phyloP scores from a whole-genome alignment of 2,113 vertebrate species.

The Aegithalos caudatus region DNA sequence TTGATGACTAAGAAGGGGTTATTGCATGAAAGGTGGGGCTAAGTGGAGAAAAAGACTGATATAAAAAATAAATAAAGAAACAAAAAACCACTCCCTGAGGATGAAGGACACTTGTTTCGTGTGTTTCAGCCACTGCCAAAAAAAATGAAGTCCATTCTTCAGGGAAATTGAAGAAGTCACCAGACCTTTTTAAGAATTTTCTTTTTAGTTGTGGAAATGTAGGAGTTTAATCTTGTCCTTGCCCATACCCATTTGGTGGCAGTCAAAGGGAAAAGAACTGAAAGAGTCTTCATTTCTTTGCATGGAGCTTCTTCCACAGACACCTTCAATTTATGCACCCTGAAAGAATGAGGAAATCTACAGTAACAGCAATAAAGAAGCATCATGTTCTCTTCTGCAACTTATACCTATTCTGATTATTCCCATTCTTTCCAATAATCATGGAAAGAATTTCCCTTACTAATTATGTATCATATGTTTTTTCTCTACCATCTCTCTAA shows the following conservation, averaged over 20 bases:
- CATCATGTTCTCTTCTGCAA: neutral
- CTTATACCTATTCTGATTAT: neutral
- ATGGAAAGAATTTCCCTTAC: neutral
- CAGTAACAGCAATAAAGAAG: neutral
- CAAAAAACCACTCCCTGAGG: neutral
- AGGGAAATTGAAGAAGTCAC: neutral
- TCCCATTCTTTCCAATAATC: neutral
- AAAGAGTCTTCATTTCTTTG: neutral
- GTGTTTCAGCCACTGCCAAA: neutral
- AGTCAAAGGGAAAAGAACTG: neutral
- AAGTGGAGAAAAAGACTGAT: neutral
- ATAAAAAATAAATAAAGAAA: neutral
- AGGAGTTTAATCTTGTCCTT: neutral
- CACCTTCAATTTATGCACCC: neutral
- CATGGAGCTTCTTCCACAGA: neutral
- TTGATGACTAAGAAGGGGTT: neutral
- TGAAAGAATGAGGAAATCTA: neutral
- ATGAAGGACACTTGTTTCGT: neutral
- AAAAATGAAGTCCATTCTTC: neutral
- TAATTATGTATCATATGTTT: fast-evolving
- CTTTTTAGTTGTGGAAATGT: neutral
- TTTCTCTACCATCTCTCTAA: neutral
- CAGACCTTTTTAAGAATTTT: neutral
- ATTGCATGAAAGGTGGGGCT: neutral
- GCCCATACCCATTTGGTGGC: fast-evolving